Evolutionary conservation across 2,797 vertebrate genomes (phyloP), one percentile per base, ranked within the genome.

Genomic region (Tamandua tetradactyla): DNA sequence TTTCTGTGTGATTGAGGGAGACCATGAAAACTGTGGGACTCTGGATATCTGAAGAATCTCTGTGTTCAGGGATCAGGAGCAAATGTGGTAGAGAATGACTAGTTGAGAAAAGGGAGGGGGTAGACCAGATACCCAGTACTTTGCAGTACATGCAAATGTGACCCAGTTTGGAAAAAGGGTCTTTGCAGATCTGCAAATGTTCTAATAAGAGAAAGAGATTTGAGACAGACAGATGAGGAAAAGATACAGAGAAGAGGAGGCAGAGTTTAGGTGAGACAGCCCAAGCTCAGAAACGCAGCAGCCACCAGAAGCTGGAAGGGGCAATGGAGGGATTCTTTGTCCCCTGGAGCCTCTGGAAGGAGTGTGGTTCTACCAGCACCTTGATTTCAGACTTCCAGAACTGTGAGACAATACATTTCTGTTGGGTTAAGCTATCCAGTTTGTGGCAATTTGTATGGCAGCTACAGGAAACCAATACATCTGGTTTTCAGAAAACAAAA

Each of bases 101-200:
- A 35, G 76, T 27, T 7, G 18, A 25, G 10, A 7, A 1, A 79
- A 37, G 32, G 37, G 35, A 72, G 66, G 23, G 59, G 40, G 37
- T 3, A 49, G 49, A 5, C 22, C 2, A 1, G 44, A 42, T 7
- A 7, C 61, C 44, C 20, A 5, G 0, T 2, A 22, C n/a, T 1
- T n/a, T 22, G 2, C 44, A 27, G 3, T 17, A 3, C 0, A 5
- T 0, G 7, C 12, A 2, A 17, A 52, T 52, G 17, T 82, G 66
- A 20, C 61, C 17, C 62, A 27, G n/a, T 74, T 66, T 22, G 25
- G 27, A 22, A 74, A 66, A 59, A 87, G 15, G 3, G 52, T 72
- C 20, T 20, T 74, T 47, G 49, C 25, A 52, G 22, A 74, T 32
- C 35, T 62, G 40, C 42, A 62, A 3, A 8, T 20, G 10, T 22